phyloP scores from a whole-genome alignment of 2,113 vertebrate species.

The Gallinago undulata region DNA sequence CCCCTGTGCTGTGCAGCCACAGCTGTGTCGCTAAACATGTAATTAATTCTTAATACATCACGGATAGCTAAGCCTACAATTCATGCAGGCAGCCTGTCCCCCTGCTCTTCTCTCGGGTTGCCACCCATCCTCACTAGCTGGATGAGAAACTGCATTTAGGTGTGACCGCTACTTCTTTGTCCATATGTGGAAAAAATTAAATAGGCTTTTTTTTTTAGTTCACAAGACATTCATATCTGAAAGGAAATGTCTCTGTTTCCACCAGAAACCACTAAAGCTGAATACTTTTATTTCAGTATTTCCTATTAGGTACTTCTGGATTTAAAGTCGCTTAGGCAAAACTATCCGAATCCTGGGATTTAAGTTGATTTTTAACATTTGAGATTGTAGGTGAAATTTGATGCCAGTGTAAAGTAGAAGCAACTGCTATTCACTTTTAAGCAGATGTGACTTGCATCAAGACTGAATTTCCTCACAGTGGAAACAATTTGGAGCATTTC shows the following conservation, averaged over 20 bases:
- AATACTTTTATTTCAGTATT: not conserved
- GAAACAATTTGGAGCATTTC: slow-evolving; percentile 50
- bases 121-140: not conserved
- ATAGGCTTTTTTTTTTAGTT: not conserved
- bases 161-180: not conserved
- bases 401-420: not conserved
- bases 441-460: not conserved
- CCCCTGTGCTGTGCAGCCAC: not conserved
- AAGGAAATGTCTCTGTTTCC: not conserved
- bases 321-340: not conserved
- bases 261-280: not conserved
- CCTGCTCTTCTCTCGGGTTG: not conserved
- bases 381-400: not conserved
- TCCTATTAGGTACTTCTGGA: not conserved
- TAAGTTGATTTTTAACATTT: not conserved
- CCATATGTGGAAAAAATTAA: not conserved
- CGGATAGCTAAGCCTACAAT: not conserved
- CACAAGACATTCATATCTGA: not conserved
- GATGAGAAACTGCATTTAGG: not conserved
- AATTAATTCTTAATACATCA: not conserved
- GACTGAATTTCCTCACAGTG: slow-evolving; percentile 31
- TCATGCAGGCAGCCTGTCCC: not conserved
- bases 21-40: not conserved
- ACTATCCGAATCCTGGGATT: not conserved
- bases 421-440: not conserved